Base-by-base conservation (phyloP, 2,888 invertebrate species). In the Acholoe squamosa region DNA sequence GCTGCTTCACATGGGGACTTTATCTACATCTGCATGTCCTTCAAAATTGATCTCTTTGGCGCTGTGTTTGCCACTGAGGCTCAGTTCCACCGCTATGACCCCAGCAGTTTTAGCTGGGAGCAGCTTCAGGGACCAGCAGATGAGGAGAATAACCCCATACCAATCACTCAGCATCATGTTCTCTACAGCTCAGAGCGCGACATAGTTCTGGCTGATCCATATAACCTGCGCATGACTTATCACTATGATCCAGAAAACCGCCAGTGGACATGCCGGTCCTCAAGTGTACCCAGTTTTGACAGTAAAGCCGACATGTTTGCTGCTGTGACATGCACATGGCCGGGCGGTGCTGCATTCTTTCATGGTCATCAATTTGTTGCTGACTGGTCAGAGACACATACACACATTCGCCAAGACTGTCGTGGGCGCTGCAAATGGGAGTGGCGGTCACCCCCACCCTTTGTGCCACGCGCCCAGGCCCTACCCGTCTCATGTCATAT, bases 61-160 rank as follows among this genome's bases (percentile, higher is more conserved):
- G 86, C 86, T 28, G 52, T 86, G 52, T 86, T 86, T 28, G 86
- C 86, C 14, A 86, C 86, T 7, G 86, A 86, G 56, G 86, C 86
- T 25, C 86, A 86, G 56, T 86, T 86, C 54, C 86, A 86, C 86
- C 86, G 86, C 86, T 86, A 86, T 54, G 86, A 86, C 52, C 86
- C 86, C 7, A 54, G n/a, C 10, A 86, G 86, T 28, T 56, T 54
- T 28, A 31, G 31, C 31, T 86, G 86, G 86, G 86, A 86, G 33
- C 86, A 86, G 86, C 56, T 86, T 52, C 54, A 54, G 31, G 86
- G 86, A 10, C 86, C 86, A 22, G 25, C 86, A 0, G 86, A 86
- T 54, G 86, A 86, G 86, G 86, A 86, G 56, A 56, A 56, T 54
- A 86, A 86, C 56, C 86, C 86, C 16, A 86, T 86, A 28, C 86